phyloP scores from a whole-genome alignment of 1,140 invertebrate genomes.

The Colletes gigas region DNA sequence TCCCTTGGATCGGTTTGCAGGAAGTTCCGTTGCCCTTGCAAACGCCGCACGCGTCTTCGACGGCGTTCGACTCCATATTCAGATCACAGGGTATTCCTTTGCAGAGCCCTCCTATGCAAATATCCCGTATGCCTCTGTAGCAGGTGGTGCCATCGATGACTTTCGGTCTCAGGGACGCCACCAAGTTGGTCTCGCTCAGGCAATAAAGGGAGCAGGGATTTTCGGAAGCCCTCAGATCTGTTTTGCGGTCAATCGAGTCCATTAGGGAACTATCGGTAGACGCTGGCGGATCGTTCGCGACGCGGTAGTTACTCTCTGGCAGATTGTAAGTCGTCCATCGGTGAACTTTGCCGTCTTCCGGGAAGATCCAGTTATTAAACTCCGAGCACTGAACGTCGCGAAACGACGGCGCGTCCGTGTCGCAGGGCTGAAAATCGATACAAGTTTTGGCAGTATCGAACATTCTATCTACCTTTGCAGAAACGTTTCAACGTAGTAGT shows the following conservation, averaged over 20 bases:
- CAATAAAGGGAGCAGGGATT: slow-evolving; percentile 73
- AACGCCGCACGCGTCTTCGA: slow-evolving; percentile 84
- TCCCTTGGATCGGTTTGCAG: too few relatives aligned
- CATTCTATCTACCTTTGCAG: too few relatives aligned
- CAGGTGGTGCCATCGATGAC: slow-evolving; percentile 81
- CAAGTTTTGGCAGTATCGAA: too few relatives aligned
- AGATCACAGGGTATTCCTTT: slow-evolving; percentile 83
- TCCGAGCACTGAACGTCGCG: too few relatives aligned
- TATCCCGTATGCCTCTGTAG: slow-evolving; percentile 78
- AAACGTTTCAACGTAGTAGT: too few relatives aligned
- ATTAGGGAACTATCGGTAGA: background rate
- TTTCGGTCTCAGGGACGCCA: slow-evolving; percentile 67
- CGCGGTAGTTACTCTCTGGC: too few relatives aligned
- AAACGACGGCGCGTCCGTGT: too few relatives aligned
- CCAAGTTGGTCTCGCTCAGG: slow-evolving; percentile 77
- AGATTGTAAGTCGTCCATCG: too few relatives aligned
- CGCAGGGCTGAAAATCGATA: too few relatives aligned
- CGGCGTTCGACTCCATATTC: slow-evolving; percentile 82
- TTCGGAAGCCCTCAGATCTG: slow-evolving; percentile 67
- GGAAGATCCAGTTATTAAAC: too few relatives aligned
- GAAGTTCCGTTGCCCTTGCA: slow-evolving; percentile 83
- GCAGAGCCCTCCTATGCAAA: slow-evolving; percentile 81
- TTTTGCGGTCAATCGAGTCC: background rate
- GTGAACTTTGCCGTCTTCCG: too few relatives aligned
- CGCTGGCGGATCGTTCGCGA: too few relatives aligned